Evolutionary conservation across 1,140 invertebrate genomes (phyloP), one percentile per base, ranked within the genome.

Genomic region (Manduca sexta): DNA sequence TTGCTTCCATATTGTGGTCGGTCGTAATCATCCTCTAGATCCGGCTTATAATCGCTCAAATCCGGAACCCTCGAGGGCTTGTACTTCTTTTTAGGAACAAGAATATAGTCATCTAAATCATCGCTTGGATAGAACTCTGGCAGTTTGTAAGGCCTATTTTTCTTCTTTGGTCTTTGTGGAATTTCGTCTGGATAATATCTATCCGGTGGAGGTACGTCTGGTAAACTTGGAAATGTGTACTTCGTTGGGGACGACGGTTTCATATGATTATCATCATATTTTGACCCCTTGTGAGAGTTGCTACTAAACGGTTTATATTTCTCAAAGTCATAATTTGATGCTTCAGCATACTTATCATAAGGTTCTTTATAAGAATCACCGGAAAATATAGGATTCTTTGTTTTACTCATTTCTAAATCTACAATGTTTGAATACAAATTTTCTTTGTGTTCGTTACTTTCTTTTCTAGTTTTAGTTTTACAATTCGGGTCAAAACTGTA

Each of bases 11-110:
- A 60, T 14, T 51, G 52, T n/a, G 60, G 62, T 30, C 53, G 62
- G 13, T 72, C 72, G 49, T 74, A 82, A 41, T 79, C 75, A 14
- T 82, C 78, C 12, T 80, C 76, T 7, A 37, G 29, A 3, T 73
- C 69, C 30, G 59, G 63, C 31, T 53, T 60, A 40, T 74, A 76
- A 45, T 79, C 74, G 33, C 56, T 57, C 11, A 60, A 45, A 5
- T 80, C 74, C 13, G 53, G 43, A 15, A 56, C 37, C 40, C 69
- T 74, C 6, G 51, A 56, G 1, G 76, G 78, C 44, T 76, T 84
- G 18, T 62, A 55, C 52, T 84, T 84, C 54, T 72, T 82, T 45
- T 84, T 84, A 15, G 77, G 81, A 12, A 81, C 78, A 39, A 81
- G 59, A 48, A 79, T 60, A 48, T 80, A 81, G 48, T 84, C 79